phyloP scores from a whole-genome alignment of 2,797 vertebrate genomes.

The Acanthiza pusilla region DNA sequence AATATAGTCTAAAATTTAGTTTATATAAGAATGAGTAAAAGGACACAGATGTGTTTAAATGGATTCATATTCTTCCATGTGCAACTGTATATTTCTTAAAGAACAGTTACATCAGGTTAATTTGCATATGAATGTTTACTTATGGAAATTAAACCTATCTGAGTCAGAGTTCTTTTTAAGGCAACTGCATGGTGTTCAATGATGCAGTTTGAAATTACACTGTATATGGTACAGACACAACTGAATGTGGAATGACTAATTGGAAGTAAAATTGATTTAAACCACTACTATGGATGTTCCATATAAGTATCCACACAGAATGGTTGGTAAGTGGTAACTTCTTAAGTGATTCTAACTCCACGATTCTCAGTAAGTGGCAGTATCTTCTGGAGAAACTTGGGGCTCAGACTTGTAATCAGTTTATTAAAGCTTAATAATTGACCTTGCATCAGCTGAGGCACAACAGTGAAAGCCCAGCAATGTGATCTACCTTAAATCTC shows the following conservation, averaged over 20 bases:
- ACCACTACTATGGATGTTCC: not conserved
- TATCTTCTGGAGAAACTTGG: not conserved
- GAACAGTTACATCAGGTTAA: not conserved
- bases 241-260: not conserved
- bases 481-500: conserved; percentile 25
- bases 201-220: not conserved
- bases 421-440: conserved; percentile 34
- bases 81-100: not conserved
- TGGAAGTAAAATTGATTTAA: not conserved
- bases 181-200: not conserved
- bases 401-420: conserved; percentile 13
- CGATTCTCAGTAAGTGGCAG: not conserved
- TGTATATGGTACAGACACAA: not conserved
- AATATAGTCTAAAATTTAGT: not conserved
- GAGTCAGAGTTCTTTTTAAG: not conserved
- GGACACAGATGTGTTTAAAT: not conserved
- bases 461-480: not conserved
- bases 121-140: not conserved
- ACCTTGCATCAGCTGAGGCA: not conserved
- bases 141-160: not conserved
- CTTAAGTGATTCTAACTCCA: not conserved
- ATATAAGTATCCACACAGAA: not conserved
- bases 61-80: not conserved
- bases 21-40: not conserved
- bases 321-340: not conserved